Evolutionary conservation across 2,888 invertebrate genomes (phyloP), one percentile per base, ranked within the genome.

Genomic region (Caenorhabditis doughertyi): DNA sequence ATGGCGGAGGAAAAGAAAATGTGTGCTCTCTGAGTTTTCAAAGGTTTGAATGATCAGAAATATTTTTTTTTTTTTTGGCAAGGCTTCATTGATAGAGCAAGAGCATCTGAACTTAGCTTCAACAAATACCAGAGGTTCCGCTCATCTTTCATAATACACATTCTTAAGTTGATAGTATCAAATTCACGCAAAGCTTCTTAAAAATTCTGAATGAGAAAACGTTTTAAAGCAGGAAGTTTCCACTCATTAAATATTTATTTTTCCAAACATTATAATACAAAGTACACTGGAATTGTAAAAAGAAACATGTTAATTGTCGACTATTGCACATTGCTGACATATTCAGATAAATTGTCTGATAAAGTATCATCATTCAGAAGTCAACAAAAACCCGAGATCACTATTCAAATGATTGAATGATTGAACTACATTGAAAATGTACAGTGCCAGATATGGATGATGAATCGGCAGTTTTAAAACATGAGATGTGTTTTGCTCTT

Each of bases 401-500:
- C 44, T 42, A 42, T 25, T 42, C 42, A 21, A 39, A 51, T 18
- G 18, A 77, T 51, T 51, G 27, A 27, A 5, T 47, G n/a, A 18
- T 13, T 4, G 27, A 64, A 32, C 35, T 32, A 21, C 44, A 67
- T 21, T n/a, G 25, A 44, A 53, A 51, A 49, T 64, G 44, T 62
- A 55, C 62, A 53, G 11, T 62, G 9, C 42, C 42, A 13, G 72
- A 72, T 72, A 72, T 72, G 51, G 62, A 27, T n/a, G 42, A 0
- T 58, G 21, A 21, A 16, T 39, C 35, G 58, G 29, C 42, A 35
- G 39, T 58, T 47, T 53, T 53, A 89, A 76, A 90, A 90, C 86
- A 90, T 90, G 18, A 90, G 82, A 84, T 90, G 90, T 11, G 90
- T 90, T 80, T 89, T 89, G 74, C 87, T 87, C 71, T 88, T 88